These are phyloP conservation scores for Conomelus anceps DNA, from an alignment of 2,888 invertebrate species.

Conservation along the genomic window DNA sequence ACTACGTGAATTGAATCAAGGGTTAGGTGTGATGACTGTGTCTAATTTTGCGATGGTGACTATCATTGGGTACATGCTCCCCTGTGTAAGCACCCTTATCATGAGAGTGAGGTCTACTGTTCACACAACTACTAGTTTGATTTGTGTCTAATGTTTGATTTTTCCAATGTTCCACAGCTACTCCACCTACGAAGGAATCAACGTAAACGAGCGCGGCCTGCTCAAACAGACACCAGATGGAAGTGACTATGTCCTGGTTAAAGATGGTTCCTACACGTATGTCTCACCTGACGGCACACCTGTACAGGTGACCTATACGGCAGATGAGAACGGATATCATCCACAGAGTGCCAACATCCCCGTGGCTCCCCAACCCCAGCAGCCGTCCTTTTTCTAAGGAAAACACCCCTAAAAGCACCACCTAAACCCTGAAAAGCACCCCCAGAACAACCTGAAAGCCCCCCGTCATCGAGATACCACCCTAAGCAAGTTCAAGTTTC, in stretches of 20 bases:
- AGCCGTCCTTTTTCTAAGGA: not conserved
- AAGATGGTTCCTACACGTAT: constrained; percentile 50
- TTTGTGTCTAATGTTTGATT: no score
- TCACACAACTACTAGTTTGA: no score
- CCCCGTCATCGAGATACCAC: no score
- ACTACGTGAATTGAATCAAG: no score
- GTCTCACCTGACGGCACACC: not conserved
- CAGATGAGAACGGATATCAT: not conserved
- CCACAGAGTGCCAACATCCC: not conserved
- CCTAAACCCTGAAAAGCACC: not conserved
- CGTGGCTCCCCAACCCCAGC: not conserved
- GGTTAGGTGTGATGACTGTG: no score
- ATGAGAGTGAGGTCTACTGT: no score
- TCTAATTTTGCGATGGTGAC: no score
- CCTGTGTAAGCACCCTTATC: no score
- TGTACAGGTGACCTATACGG: not conserved
- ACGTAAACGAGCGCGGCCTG: constrained; percentile 15
- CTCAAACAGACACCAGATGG: constrained; percentile 21
- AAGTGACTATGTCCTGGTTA: constrained; percentile 35
- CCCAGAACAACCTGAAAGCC: no score
- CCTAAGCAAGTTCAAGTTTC: no score
- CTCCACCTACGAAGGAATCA: constrained; percentile 12
- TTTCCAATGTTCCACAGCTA: constrained; percentile 5
- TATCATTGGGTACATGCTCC: no score
- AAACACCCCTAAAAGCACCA: not conserved